Evolutionary conservation across 2,113 vertebrate genomes (phyloP), one percentile per base, ranked within the genome.

Genomic region (Rhodinocichla rosea): DNA sequence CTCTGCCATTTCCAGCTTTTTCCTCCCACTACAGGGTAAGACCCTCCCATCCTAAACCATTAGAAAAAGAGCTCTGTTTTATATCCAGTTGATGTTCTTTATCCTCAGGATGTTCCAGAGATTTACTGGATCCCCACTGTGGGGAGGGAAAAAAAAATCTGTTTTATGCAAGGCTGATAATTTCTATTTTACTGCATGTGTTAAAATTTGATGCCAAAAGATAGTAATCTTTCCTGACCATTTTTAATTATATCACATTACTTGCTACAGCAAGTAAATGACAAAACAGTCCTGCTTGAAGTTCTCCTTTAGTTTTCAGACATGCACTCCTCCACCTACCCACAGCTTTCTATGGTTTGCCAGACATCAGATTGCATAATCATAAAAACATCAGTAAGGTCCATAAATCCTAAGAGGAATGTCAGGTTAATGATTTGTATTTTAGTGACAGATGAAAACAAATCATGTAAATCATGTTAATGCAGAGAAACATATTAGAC

Each of bases 121-220:
- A 83, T 97, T 97, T 87, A 96, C 62, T 86, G 57, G 77, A 91
- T 67, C 79, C 83, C 83, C 87, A 67, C 37, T 2, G n/a, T 33
- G 42, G 53, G 3, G n/a, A 53, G 23, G 22, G 6, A 30, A 40
- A 37, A n/a, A 44, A n/a, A n/a, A 50, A 45, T 87, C 52, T 95
- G 24, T 26, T 93, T 95, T 94, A 68, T 76, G 27, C 62, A 50
- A 90, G 37, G 53, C 52, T 90, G 86, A 74, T 96, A 63, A 94
- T 94, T 95, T 95, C 62, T 96, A 11, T 94, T 97, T 97, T 97
- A 97, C 83, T 82, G 62, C 56, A 6, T 90, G 74, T 92, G 77
- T 97, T 97, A 90, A 95, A 87, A 90, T 93, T 91, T 53, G 47
- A 86, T 87, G 97, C 97, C 98, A 97, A 96, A 92, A 97, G 97